Base-by-base conservation (phyloP, 1,140 invertebrate genomes). In the Agrypnia vestita region DNA sequence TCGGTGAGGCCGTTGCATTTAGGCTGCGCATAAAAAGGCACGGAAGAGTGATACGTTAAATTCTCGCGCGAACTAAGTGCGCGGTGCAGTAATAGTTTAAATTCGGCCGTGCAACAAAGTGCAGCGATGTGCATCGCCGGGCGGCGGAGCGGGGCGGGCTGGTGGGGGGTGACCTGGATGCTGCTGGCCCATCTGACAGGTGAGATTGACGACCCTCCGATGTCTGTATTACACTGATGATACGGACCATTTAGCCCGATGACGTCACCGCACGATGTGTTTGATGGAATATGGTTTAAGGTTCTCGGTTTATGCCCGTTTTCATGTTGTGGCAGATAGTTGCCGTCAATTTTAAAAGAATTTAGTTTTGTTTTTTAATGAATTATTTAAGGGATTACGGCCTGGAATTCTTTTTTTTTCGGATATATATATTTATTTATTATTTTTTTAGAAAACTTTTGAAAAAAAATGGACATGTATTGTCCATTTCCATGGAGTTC, bases 121-220 rank as follows among this genome's bases (percentile, higher is more conserved):
- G 67, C 67, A 71, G 67, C 21, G 43, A 71, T 71, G 67, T 71
- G 67, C 46, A 49, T 11, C 43, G 8, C 46, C 1, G 61, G 35
- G 35, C 19, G 46, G 46, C 4, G 15, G 64, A 21, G 7, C 46
- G 4, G n/a, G 1, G 53, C 10, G 10, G 67, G 46, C 43, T n/a
- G 46, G 46, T 49, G 73, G 53, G 35, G 11, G 53, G 25, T 61
- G 73, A 75, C 73, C 73, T 75, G 73, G 73, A 75, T 75, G 15
- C 53, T 71, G 13, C 44, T 75, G 51, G 43, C 25, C 13, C 53
- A 59, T 75, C 51, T 75, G 73, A 75, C 73, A 75, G 73, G 73
- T 75, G 73, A 75, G 73, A 75, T 71, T 49, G 67, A 71, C 67
- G 67, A 71, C 46, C 17, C 67, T n/a, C 67, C 67, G 35, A 64